Conservation (phyloP, 1,140 invertebrate genomes). For the Thaumetopoea pityocampa region DNA sequence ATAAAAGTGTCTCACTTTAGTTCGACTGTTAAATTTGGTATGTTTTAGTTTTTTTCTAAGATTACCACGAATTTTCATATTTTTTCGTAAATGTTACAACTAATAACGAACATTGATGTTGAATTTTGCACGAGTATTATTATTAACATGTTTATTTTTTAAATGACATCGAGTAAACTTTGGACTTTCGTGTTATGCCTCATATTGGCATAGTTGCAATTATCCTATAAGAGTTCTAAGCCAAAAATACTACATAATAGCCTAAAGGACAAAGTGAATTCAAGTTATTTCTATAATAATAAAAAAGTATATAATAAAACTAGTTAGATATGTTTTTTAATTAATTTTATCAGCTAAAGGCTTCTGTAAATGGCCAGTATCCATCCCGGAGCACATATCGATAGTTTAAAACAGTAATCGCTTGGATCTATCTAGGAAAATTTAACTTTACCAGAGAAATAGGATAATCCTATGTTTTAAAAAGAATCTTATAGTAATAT, state of each 20-base stretch:
- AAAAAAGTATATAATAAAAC: too few relatives aligned
- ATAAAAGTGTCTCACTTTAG: slow-evolving; percentile 43
- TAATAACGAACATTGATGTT: not conserved
- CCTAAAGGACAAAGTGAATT: too few relatives aligned
- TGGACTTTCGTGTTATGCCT: slow-evolving; percentile 16
- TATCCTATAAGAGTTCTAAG: slow-evolving; percentile 10
- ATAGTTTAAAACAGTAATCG: too few relatives aligned
- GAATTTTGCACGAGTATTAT: slow-evolving; percentile 13
- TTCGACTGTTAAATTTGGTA: slow-evolving; percentile 62
- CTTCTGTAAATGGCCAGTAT: too few relatives aligned
- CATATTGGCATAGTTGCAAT: slow-evolving; percentile 18
- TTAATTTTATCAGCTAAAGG: too few relatives aligned
- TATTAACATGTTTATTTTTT: slow-evolving; percentile 1
- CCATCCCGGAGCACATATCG: too few relatives aligned
- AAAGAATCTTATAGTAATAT: too few relatives aligned
- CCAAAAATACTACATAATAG: too few relatives aligned
- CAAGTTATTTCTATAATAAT: not conserved
- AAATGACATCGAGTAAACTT: slow-evolving; percentile 24
- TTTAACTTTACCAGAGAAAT: too few relatives aligned
- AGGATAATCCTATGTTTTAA: too few relatives aligned
- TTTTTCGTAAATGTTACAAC: not conserved
- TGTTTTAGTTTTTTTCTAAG: slow-evolving; percentile 26
- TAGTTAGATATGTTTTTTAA: too few relatives aligned
- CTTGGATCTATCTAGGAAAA: too few relatives aligned
- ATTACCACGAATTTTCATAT: not conserved